Conservation (phyloP, 2,888 invertebrate genomes). For the Hyles lineata region DNA sequence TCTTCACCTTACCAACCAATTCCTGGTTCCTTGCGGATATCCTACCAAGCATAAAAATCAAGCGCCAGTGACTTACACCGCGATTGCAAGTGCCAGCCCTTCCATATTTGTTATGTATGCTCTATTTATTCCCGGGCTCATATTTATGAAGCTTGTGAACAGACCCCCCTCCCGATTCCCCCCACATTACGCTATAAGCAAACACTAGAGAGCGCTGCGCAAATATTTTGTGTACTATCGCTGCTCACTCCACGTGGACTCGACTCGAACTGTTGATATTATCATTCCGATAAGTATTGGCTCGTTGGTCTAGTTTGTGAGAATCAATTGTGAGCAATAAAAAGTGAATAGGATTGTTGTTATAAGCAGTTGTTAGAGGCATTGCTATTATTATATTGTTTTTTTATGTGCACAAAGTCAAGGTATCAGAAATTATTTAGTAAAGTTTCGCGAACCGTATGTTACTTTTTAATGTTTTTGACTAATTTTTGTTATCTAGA, state of each 20-base stretch:
- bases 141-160: conserved; percentile 47
- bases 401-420: too few relatives aligned
- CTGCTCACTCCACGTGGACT: neutral
- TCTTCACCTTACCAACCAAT: too few relatives aligned
- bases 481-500: too few relatives aligned
- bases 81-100: conserved; percentile 39
- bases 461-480: too few relatives aligned
- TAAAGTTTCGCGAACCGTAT: too few relatives aligned
- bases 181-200: conserved; percentile 34
- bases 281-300: neutral
- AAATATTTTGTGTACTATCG: conserved; percentile 36
- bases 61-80: conserved; percentile 22
- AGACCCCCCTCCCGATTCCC: conserved; percentile 16
- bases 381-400: too few relatives aligned
- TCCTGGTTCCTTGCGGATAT: too few relatives aligned
- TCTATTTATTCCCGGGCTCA: conserved; percentile 54
- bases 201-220: conserved; percentile 34
- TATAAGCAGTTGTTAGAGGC: too few relatives aligned
- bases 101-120: conserved; percentile 58
- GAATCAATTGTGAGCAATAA: too few relatives aligned
- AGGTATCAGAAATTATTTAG: too few relatives aligned
- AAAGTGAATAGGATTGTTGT: too few relatives aligned
- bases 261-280: neutral
- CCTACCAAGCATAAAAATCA: neutral
- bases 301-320: too few relatives aligned